Evolutionary conservation across 2,888 invertebrate genomes (phyloP).

Genomic region (Nymphalis polychloros): DNA sequence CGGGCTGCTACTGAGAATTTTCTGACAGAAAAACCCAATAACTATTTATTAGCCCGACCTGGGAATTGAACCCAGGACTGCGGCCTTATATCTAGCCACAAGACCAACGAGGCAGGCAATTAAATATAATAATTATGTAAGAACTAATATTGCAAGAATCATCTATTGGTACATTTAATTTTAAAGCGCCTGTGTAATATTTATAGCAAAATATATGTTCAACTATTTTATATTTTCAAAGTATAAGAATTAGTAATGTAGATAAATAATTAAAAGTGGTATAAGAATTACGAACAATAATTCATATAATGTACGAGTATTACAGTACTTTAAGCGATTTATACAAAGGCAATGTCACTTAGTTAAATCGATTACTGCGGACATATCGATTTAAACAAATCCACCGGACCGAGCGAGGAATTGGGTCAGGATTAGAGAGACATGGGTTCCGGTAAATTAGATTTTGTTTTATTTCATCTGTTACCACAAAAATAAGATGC

Average conservation of each 20-base stretch:
- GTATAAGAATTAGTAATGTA: too few relatives aligned
- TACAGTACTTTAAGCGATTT: not conserved
- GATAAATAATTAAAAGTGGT: too few relatives aligned
- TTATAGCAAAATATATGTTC: not conserved
- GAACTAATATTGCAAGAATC: too few relatives aligned
- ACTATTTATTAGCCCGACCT: too few relatives aligned
- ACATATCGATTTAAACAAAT: constrained; percentile 20
- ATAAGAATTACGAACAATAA: too few relatives aligned
- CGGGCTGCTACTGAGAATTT: too few relatives aligned
- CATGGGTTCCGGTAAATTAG: constrained; percentile 11
- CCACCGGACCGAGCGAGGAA: not conserved
- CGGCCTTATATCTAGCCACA: too few relatives aligned
- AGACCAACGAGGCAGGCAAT: too few relatives aligned
- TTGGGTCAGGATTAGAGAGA: constrained; percentile 25
- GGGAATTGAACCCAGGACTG: too few relatives aligned
- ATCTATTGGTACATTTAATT: not conserved
- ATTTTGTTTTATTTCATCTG: constrained; percentile 8
- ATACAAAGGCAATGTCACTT: not conserved
- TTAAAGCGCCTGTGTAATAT: not conserved
- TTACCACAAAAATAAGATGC: not conserved
- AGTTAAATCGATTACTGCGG: constrained; percentile 11
- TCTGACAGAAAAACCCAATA: too few relatives aligned
- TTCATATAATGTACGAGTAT: too few relatives aligned
- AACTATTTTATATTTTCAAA: not conserved
- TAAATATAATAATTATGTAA: too few relatives aligned